These are phyloP conservation scores for Pelmatolapia mariae DNA, from an alignment of 2,113 vertebrate species.

Conservation along the genomic window DNA sequence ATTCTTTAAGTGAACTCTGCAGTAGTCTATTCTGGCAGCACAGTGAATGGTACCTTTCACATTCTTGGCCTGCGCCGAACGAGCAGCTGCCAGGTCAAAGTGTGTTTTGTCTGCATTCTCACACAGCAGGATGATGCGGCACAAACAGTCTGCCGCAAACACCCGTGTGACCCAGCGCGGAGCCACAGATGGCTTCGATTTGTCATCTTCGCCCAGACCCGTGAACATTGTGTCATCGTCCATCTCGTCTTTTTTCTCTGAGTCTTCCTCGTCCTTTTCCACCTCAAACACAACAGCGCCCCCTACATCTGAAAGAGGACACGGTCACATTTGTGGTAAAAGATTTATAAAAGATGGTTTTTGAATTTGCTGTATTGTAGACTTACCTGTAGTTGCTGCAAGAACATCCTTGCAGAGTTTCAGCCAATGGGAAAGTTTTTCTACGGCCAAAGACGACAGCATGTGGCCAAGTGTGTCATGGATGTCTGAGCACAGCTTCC, in stretches of 20 bases:
- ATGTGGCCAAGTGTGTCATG: slow-evolving; percentile 97
- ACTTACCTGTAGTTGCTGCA: slow-evolving; percentile 89
- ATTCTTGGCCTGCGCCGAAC: slow-evolving; percentile 82
- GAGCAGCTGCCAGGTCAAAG: slow-evolving; percentile 90
- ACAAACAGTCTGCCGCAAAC: slow-evolving; percentile 95
- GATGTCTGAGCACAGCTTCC: slow-evolving; percentile 95
- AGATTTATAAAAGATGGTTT: neutral
- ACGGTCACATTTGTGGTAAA: neutral
- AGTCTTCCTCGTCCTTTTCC: slow-evolving; percentile 89
- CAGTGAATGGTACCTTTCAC: slow-evolving; percentile 79
- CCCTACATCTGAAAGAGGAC: slow-evolving; percentile 78
- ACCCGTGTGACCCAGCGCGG: slow-evolving; percentile 98
- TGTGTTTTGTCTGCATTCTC: slow-evolving; percentile 87
- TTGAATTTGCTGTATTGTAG: neutral
- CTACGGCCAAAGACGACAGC: slow-evolving; percentile 94
- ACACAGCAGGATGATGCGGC: slow-evolving; percentile 90
- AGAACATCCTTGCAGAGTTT: slow-evolving; percentile 97
- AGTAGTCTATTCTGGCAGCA: neutral
- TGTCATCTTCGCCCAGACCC: slow-evolving; percentile 90
- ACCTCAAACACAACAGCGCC: slow-evolving; percentile 75
- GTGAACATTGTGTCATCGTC: slow-evolving; percentile 98
- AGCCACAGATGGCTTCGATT: slow-evolving; percentile 90
- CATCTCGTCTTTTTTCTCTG: slow-evolving; percentile 96
- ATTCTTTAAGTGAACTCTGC: neutral
- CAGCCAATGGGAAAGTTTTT: slow-evolving; percentile 96